Conservation (phyloP, 2,888 invertebrate species). For the Conistra vaccinii region DNA sequence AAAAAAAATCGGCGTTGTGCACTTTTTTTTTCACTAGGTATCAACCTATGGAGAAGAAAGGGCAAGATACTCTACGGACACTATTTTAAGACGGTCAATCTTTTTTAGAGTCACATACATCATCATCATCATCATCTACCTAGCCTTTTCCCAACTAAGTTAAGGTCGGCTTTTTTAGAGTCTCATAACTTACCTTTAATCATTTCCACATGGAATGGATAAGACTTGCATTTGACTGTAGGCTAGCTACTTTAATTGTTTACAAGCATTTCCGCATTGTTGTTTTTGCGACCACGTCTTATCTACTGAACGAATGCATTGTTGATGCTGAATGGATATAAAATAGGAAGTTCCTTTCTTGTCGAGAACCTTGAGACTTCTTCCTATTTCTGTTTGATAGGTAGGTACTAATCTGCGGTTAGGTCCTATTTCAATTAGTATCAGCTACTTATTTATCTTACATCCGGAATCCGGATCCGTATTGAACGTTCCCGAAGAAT, state of each 20-base stretch:
- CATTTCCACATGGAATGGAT: neutral
- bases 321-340: conserved; percentile 38
- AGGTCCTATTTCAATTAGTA: conserved; percentile 2
- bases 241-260: neutral
- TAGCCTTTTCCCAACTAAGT: too few species aligned
- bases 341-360: conserved; percentile 62
- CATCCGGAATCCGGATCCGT: conserved; percentile 26
- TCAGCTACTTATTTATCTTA: neutral
- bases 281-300: conserved; percentile 25
- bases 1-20: too few species aligned
- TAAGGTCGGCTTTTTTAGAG: too few species aligned
- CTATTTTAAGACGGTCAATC: too few species aligned
- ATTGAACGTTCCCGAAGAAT: conserved; percentile 16
- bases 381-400: conserved; percentile 52
- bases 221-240: neutral
- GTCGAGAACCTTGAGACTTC: conserved; percentile 57
- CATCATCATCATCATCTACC: too few species aligned
- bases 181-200: too few species aligned
- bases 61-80: too few species aligned
- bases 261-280: conserved; percentile 25
- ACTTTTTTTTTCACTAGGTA: too few species aligned
- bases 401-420: conserved; percentile 8
- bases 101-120: too few species aligned
- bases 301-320: conserved; percentile 37
- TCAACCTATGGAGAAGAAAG: too few species aligned